Percentiles rank a stretch among this genome's conserved stretches.
These are phyloP conservation scores for Pachyseris speciosa DNA, from an alignment of 64 coral and sea anemone genomes.

Conservation along the genomic window DNA sequence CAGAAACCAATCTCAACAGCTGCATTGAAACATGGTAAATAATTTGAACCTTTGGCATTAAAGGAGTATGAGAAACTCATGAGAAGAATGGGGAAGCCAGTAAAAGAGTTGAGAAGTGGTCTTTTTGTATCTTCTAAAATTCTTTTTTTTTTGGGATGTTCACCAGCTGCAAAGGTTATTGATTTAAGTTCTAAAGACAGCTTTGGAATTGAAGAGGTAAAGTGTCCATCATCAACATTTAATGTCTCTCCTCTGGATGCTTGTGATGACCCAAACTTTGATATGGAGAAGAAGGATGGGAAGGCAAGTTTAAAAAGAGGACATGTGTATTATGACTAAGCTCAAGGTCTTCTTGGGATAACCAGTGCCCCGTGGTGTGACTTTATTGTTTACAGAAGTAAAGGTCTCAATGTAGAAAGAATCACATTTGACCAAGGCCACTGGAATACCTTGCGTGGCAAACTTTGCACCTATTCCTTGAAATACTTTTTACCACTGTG, in stretches of 20 bases:
- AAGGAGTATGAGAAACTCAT: constrained; percentile 59
- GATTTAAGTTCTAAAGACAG: constrained; percentile 56
- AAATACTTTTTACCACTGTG: too few relatives aligned
- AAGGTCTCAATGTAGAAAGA: constrained; percentile 60
- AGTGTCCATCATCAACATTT: constrained; percentile 54
- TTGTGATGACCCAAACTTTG: constrained; percentile 68
- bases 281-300: constrained; percentile 58
- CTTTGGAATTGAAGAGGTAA: constrained; percentile 57
- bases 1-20: constrained; percentile 26
- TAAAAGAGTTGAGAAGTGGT: constrained; percentile 55
- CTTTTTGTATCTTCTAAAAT: constrained; percentile 57
- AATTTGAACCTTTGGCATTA: constrained; percentile 57
- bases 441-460: too few relatives aligned
- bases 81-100: constrained; percentile 44
- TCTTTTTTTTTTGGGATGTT: constrained; percentile 54
- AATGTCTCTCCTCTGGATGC: constrained; percentile 62
- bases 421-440: constrained; percentile 64
- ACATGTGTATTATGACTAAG: constrained; percentile 62
- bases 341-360: constrained; percentile 52
- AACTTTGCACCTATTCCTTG: too few relatives aligned
- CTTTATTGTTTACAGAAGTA: constrained; percentile 73
- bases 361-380: constrained; percentile 64
- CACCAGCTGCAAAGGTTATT: constrained; percentile 74
- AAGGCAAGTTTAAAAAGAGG: constrained; percentile 53
- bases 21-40: constrained; percentile 60